These are phyloP conservation scores for Corydoras maculifer DNA, from an alignment of 2,113 vertebrate genomes.

Conservation along the genomic window DNA sequence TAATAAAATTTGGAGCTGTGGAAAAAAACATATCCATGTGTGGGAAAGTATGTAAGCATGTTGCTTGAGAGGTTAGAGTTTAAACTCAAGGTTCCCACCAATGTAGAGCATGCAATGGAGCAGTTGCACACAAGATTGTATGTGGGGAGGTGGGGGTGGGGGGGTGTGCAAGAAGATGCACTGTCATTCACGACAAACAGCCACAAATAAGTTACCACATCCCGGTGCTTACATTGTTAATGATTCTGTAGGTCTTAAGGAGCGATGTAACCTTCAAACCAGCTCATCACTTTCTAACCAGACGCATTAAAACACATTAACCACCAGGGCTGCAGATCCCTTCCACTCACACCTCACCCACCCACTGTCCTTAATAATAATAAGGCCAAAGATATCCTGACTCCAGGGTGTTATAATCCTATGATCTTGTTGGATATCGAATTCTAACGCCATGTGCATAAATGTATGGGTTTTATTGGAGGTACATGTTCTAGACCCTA, in stretches of 20 bases:
- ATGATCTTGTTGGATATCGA: no score
- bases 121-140: background rate
- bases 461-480: no score
- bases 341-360: background rate
- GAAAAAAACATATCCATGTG: background rate
- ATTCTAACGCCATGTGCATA: no score
- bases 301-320: slow-evolving; percentile 64
- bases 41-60: background rate
- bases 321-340: slow-evolving; percentile 15
- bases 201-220: slow-evolving; percentile 68
- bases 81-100: slow-evolving; percentile 15
- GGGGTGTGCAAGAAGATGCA: slow-evolving; percentile 38
- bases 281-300: slow-evolving; percentile 63
- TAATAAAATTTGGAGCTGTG: background rate
- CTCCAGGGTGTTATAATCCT: no score
- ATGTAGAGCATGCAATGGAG: background rate
- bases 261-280: slow-evolving; percentile 57
- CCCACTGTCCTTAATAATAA: background rate
- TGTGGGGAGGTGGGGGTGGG: background rate
- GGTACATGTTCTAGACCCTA: no score
- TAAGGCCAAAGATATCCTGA: no score
- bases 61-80: background rate
- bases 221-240: slow-evolving; percentile 65
- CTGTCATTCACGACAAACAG: slow-evolving; percentile 44
- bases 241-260: slow-evolving; percentile 60